These are phyloP conservation scores for Drosophila obscura DNA, from an alignment of 1,140 invertebrate genomes.

Conservation along the genomic window DNA sequence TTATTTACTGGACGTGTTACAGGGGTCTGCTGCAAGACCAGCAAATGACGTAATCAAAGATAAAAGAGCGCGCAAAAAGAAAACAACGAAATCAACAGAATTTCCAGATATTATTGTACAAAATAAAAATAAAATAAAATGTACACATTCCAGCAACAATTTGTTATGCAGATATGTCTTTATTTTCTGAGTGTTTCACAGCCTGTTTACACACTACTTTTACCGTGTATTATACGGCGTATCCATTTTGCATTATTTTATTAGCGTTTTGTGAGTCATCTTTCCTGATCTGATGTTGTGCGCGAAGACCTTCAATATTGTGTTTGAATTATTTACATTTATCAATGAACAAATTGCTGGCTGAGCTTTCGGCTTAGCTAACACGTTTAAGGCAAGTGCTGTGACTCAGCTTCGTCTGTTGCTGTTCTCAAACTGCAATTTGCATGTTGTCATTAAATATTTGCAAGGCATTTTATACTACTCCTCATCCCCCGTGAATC, in stretches of 20 bases:
- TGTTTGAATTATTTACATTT: constrained; percentile 21
- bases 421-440: constrained; percentile 22
- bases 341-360: constrained; percentile 35
- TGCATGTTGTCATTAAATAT: constrained; percentile 41
- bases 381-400: not conserved
- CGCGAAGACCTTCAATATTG: constrained; percentile 18
- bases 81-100: constrained; percentile 14
- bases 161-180: constrained; percentile 2
- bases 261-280: constrained; percentile 33
- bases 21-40: not conserved
- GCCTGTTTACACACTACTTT: constrained; percentile 2
- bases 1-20: not conserved
- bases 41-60: constrained; percentile 61
- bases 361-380: constrained; percentile 4
- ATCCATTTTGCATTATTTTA: not conserved
- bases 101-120: not conserved
- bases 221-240: no score
- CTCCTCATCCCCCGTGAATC: constrained; percentile 37
- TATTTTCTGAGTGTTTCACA: constrained; percentile 5
- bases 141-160: not conserved
- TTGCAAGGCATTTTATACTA: constrained; percentile 4
- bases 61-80: constrained; percentile 20
- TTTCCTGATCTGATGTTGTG: constrained; percentile 25
- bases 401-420: constrained; percentile 27
- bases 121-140: constrained; percentile 5